phyloP scores from a whole-genome alignment of 2,888 invertebrate genomes.

The Tinea pellionella region DNA sequence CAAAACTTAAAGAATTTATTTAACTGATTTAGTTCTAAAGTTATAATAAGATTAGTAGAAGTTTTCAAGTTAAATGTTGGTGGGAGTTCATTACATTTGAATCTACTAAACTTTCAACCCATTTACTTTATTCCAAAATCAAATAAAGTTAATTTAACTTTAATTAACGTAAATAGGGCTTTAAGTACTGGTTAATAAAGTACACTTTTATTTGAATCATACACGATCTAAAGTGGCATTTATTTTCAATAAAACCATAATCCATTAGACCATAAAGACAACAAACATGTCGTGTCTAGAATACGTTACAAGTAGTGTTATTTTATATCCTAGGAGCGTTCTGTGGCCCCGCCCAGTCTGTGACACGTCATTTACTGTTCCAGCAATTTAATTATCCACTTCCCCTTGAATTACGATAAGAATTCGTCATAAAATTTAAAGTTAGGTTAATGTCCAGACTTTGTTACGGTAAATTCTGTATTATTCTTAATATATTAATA shows the following conservation, averaged over 20 bases:
- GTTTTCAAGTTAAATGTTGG: background rate
- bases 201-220: no score
- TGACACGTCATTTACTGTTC: conserved; percentile 32
- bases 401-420: conserved; percentile 15
- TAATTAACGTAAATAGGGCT: no score
- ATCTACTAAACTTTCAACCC: no score
- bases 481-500: no score
- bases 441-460: no score
- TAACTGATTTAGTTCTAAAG: background rate
- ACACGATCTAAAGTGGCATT: background rate
- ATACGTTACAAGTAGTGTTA: conserved; percentile 36
- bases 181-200: no score
- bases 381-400: conserved; percentile 46
- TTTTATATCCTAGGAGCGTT: conserved; percentile 38
- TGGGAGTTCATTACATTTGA: no score
- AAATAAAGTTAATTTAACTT: no score
- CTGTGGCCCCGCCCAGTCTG: conserved; percentile 38
- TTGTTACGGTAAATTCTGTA: no score
- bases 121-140: no score
- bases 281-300: conserved; percentile 34
- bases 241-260: background rate
- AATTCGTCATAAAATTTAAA: no score
- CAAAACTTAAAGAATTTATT: background rate
- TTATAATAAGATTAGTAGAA: background rate
- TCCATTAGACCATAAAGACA: background rate